phyloP scores from a whole-genome alignment of 2,888 invertebrate genomes.

The Coremacera marginata region DNA sequence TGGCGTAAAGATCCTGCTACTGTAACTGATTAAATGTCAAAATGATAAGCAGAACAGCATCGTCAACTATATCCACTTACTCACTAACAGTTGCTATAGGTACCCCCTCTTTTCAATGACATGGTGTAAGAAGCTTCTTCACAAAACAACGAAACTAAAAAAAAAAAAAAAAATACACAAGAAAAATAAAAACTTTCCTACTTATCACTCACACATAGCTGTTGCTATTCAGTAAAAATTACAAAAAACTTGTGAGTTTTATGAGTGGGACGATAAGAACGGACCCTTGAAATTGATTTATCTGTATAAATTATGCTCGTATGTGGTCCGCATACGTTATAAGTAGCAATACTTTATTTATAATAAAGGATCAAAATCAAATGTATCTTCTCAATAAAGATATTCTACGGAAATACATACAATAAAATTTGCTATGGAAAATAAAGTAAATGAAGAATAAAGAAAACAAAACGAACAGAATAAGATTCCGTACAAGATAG shows the following conservation, averaged over 20 bases:
- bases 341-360: too few species aligned
- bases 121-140: constrained; percentile 29
- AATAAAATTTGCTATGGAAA: neutral
- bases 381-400: neutral
- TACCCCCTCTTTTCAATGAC: constrained; percentile 14
- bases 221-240: neutral
- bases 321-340: too few species aligned
- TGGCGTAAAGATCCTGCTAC: neutral
- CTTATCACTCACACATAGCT: neutral
- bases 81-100: neutral
- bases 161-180: neutral
- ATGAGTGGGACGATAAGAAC: constrained; percentile 14
- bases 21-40: constrained; percentile 38
- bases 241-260: constrained; percentile 4
- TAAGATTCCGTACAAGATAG: too few species aligned
- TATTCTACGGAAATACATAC: neutral
- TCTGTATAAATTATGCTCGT: too few species aligned
- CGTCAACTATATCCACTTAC: neutral
- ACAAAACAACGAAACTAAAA: neutral
- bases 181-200: neutral
- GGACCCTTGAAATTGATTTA: constrained; percentile 5
- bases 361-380: too few species aligned
- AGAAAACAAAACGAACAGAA: too few species aligned
- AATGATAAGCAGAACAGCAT: constrained; percentile 33
- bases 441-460: neutral